Conservation (phyloP, 2,113 vertebrate species). For the Shinisaurus crocodilurus region DNA sequence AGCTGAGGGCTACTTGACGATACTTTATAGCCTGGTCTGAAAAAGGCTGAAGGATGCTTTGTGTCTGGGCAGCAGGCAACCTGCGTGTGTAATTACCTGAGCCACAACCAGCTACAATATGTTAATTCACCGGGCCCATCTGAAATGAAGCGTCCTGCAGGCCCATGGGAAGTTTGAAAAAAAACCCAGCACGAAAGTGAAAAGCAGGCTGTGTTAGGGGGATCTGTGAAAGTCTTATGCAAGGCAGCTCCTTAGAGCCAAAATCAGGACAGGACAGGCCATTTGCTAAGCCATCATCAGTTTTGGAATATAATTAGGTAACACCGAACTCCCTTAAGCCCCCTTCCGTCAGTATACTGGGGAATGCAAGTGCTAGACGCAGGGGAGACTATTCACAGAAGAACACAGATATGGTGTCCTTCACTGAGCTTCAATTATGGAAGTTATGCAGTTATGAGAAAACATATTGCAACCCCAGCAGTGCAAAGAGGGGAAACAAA, state of each 20-base stretch:
- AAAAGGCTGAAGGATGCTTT: conserved; percentile 63
- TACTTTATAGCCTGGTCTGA: conserved; percentile 63
- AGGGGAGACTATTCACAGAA: not conserved
- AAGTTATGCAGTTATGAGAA: not conserved
- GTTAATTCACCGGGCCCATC: conserved; percentile 71
- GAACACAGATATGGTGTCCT: not conserved
- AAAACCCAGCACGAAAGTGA: conserved; percentile 47
- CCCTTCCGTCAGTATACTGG: not conserved
- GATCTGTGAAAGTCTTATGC: conserved; percentile 66
- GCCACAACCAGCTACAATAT: conserved; percentile 61
- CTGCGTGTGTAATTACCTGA: conserved; percentile 54
- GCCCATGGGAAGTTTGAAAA: conserved; percentile 18
- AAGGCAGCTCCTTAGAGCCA: conserved; percentile 48
- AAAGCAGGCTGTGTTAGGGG: conserved; percentile 64
- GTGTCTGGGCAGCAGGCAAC: conserved; percentile 53
- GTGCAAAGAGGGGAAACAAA: not conserved
- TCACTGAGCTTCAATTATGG: not conserved
- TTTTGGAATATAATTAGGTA: conserved; percentile 57
- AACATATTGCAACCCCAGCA: not conserved
- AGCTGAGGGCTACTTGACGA: conserved; percentile 31
- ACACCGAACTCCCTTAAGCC: conserved; percentile 41
- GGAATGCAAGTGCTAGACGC: not conserved
- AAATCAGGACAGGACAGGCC: conserved; percentile 54
- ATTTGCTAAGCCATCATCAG: conserved; percentile 38
- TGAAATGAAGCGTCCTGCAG: conserved; percentile 65